Percentiles rank a stretch among this genome's conserved stretches.
Evolutionary conservation across 2,113 vertebrate genomes (phyloP).

Genomic region (Thryonomys swinderianus): DNA sequence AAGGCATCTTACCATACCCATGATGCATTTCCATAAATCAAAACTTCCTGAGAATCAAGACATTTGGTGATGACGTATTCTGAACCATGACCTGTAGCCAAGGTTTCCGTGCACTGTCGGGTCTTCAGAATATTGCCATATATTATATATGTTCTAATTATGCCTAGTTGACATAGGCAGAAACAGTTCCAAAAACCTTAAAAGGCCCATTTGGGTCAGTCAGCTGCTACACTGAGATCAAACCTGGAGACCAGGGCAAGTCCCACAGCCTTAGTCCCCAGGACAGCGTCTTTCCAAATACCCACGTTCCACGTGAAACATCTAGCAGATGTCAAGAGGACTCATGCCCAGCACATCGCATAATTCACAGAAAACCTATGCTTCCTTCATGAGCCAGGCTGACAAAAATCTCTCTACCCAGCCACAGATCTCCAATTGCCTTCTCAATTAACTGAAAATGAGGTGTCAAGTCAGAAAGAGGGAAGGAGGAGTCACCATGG

Average conservation of each 20-base stretch:
- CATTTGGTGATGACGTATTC: background rate
- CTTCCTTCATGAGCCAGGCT: background rate
- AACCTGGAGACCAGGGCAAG: background rate
- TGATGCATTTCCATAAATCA: background rate
- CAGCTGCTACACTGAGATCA: background rate
- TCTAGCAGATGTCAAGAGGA: background rate
- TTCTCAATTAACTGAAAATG: background rate
- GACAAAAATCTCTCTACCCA: background rate
- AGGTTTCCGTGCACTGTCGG: background rate
- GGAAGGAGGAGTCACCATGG: background rate
- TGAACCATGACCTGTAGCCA: background rate
- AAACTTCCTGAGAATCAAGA: background rate
- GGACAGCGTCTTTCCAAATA: background rate
- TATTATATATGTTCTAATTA: background rate
- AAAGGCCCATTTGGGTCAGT: background rate
- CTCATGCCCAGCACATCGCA: too few species aligned
- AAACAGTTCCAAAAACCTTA: background rate
- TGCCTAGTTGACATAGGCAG: background rate
- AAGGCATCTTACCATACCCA: background rate
- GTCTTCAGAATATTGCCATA: background rate
- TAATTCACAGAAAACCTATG: background rate
- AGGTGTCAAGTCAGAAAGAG: background rate
- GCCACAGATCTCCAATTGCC: background rate
- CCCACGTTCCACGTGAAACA: background rate
- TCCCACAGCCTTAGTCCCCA: background rate